Base-by-base conservation (phyloP, 1,140 invertebrate genomes). In the Nomia melanderi region DNA sequence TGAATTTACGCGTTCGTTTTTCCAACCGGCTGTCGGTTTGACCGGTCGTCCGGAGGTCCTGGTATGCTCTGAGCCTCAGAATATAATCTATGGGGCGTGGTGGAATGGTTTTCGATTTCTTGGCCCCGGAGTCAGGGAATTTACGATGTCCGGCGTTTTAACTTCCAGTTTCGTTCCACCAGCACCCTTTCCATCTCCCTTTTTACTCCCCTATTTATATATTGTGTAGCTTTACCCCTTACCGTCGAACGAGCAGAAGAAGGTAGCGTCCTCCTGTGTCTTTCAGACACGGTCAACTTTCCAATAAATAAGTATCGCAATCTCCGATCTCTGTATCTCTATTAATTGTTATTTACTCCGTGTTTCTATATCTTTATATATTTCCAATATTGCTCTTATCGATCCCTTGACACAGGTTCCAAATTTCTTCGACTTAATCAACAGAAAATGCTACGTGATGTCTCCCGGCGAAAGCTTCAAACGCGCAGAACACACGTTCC, bases 71-170 rank as follows among this genome's bases (percentile, higher is more conserved):
- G 79, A 81, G 80, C 81, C 81, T 86, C 73, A 74, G 77, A 82
- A 81, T 84, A 83, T 88, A 87, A 89, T 89, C 86, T 88, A 89
- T 81, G 86, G 84, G 84, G 86, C 85, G 86, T 88, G 87, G 86
- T 84, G 87, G 82, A 87, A 88, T 87, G 88, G 84, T 89, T 88
- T 88, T 86, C 86, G 87, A 88, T 89, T 88, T 83, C 84, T 88
- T 71, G 79, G 79, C 81, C 29, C 82, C 82, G 81, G 53, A 44
- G 50, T n/a, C 23, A n/a, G 27, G 56, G 60, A 87, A 88, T 88
- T 88, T 88, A 88, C 84, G 86, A 65, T 70, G 54, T 59, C 33
- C 65, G 56, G 72, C 75, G 75, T 79, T 86, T 81, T 86, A 87
- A 88, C 77, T 84, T 83, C 76, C 67, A 76, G 72, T 79, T 79